Base-by-base conservation (phyloP, 2,888 invertebrate genomes). In the Acrobasis repandana region DNA sequence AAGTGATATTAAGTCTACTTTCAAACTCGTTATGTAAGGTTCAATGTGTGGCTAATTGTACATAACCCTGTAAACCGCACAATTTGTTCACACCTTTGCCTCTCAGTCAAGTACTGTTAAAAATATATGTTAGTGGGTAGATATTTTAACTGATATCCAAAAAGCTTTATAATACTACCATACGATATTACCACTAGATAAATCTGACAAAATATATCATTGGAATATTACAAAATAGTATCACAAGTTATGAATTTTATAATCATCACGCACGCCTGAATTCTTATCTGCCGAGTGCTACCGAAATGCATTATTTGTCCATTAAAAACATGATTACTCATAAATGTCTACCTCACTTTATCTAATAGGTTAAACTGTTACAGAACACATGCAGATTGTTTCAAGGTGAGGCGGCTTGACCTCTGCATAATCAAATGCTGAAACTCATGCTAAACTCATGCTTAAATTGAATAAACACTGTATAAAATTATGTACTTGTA, bases 371-470 rank as follows among this genome's bases (percentile, higher is more conserved):
- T 62, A 58, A 69, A 57, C 59, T 34, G 36, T 38, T n/a, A 58
- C 49, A 49, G 20, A 69, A 67, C 66, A 62, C 67, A 64, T 61
- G 49, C 49, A 49, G 58, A 71, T 67, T 61, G 63, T 63, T 70
- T 67, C 70, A 78, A 81, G 76, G 80, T 80, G 71, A 79, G 65
- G 72, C 64, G 63, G 64, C 67, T 65, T 82, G 82, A 82, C 82
- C 82, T 79, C 74, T 79, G 71, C 66, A 70, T 74, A 63, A 68
- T 68, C 48, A 78, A 79, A 75, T 65, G 76, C 58, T 70, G 65
- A 71, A 71, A 75, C 67, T n/a, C 14, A 15, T 9, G 4, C 18
- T 16, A 33, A 34, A 36, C 36, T 58, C 14, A 15, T 9, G 4
- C 18, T 16, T 15, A 34, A 36, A 18, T 58, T 50, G 34, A 49